phyloP scores from a whole-genome alignment of 1,140 invertebrate species.

The Lepidotrigona ventralis region DNA sequence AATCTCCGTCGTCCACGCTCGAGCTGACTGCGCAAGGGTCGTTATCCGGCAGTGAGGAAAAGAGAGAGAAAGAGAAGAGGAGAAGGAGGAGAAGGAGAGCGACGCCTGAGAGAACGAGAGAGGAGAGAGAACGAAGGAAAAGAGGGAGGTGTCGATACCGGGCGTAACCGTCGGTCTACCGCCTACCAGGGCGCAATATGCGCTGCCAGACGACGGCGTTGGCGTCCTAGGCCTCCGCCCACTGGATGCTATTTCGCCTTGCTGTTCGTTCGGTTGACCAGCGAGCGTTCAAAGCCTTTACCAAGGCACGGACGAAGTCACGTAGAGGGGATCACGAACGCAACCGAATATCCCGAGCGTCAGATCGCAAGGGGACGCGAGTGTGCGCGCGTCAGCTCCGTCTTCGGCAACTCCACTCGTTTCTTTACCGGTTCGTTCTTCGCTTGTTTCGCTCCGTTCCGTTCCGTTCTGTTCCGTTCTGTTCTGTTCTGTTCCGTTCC shows the following conservation, averaged over 20 bases:
- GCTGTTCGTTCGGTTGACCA: constrained; percentile 45
- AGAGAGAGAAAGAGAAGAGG: no score
- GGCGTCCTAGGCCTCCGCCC: constrained; percentile 56
- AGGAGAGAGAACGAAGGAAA: not conserved
- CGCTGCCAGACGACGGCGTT: constrained; percentile 21
- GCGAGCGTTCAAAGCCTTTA: not conserved
- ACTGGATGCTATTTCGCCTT: constrained; percentile 7
- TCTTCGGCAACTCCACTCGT: constrained; percentile 33
- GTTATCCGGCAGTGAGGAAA: constrained; percentile 31
- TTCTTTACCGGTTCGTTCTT: not conserved
- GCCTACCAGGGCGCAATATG: constrained; percentile 13
- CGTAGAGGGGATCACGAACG: constrained; percentile 54
- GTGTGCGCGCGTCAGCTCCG: constrained; percentile 64
- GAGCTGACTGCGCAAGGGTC: constrained; percentile 17
- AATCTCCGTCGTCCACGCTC: not conserved
- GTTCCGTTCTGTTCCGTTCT: not conserved
- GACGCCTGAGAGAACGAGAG: not conserved
- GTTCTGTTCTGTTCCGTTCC: no score
- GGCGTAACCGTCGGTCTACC: constrained; percentile 20
- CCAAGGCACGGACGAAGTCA: not conserved
- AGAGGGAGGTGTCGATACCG: constrained; percentile 29
- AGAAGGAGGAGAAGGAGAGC: not conserved
- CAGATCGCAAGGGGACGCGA: constrained; percentile 73
- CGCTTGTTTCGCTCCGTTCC: not conserved
- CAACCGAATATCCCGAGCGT: constrained; percentile 29